Conservation (phyloP, 92 coral and sea anemone species). For the Zoanthus sansibaricus region DNA sequence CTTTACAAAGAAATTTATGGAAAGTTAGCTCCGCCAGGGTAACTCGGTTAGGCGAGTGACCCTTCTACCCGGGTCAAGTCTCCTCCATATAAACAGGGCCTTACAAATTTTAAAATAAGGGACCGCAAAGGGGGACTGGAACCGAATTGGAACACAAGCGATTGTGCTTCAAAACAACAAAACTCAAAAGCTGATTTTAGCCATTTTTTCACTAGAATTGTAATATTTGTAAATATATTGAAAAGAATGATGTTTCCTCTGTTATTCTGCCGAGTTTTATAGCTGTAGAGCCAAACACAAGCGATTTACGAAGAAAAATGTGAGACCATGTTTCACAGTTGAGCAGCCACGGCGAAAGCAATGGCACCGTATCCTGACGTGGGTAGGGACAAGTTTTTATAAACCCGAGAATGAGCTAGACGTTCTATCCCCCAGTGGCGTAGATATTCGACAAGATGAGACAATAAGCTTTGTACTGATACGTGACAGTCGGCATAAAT, state of each 20-base stretch:
- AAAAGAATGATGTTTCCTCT: neutral
- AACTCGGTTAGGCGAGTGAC: no score
- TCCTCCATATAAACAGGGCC: no score
- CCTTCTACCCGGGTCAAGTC: no score
- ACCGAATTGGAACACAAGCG: conserved; percentile 18
- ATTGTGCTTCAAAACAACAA: conserved; percentile 4
- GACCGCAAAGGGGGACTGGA: conserved; percentile 25
- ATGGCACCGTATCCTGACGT: conserved; percentile 23
- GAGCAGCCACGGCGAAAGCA: conserved; percentile 2
- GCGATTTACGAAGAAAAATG: conserved; percentile 23
- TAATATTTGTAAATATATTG: neutral
- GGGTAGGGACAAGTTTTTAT: conserved; percentile 31
- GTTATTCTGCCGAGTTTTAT: neutral
- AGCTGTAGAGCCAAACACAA: neutral
- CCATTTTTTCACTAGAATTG: neutral
- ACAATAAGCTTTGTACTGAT: no score
- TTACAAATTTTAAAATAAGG: no score
- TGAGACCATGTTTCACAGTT: conserved; percentile 26
- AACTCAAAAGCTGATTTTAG: conserved; percentile 18
- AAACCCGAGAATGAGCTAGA: no score
- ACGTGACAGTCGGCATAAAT: conserved; percentile 30
- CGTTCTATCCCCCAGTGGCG: no score
- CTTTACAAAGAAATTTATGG: no score
- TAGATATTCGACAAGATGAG: no score
- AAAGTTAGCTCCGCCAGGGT: no score